A percentile compares a stretch with the other conserved stretches of the same genome.
Evolutionary conservation across 2,888 invertebrate genomes (phyloP).

Genomic region (Schizotus pectinicornis): DNA sequence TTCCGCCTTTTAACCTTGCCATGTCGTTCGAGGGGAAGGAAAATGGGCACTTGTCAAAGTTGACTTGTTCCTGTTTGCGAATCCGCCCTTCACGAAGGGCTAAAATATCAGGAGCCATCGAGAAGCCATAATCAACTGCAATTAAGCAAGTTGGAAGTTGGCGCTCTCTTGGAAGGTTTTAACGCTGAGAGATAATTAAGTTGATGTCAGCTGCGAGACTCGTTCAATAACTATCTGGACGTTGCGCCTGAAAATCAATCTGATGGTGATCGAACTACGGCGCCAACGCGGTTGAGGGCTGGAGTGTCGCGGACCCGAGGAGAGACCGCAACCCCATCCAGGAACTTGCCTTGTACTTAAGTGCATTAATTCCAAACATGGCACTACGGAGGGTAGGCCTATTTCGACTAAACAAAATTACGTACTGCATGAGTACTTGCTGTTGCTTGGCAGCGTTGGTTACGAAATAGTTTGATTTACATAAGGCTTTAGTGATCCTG

Average conservation of each 20-base stretch:
- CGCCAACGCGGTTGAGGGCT: slow-evolving; percentile 24
- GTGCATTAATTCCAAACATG: too few species aligned
- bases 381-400: too few species aligned
- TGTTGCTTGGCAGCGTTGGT: too few species aligned
- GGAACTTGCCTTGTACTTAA: too few species aligned
- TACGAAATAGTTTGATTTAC: too few species aligned
- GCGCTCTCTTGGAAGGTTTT: slow-evolving; percentile 34
- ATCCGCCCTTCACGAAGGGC: not conserved
- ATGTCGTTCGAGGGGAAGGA: not conserved
- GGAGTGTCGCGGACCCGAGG: slow-evolving; percentile 1
- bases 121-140: slow-evolving; percentile 26
- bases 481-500: too few species aligned
- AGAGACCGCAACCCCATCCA: slow-evolving; percentile 14
- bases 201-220: slow-evolving; percentile 45
- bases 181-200: slow-evolving; percentile 43
- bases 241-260: slow-evolving; percentile 39
- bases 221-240: slow-evolving; percentile 42
- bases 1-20: too few species aligned
- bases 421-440: too few species aligned
- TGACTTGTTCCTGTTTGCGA: not conserved
- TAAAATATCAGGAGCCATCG: slow-evolving; percentile 26
- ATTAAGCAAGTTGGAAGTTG: slow-evolving; percentile 38
- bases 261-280: slow-evolving; percentile 39
- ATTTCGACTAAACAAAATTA: too few species aligned
- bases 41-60: slow-evolving; percentile 12